phyloP scores from a whole-genome alignment of 1,140 invertebrate genomes.

The Drosophila kanapiae region DNA sequence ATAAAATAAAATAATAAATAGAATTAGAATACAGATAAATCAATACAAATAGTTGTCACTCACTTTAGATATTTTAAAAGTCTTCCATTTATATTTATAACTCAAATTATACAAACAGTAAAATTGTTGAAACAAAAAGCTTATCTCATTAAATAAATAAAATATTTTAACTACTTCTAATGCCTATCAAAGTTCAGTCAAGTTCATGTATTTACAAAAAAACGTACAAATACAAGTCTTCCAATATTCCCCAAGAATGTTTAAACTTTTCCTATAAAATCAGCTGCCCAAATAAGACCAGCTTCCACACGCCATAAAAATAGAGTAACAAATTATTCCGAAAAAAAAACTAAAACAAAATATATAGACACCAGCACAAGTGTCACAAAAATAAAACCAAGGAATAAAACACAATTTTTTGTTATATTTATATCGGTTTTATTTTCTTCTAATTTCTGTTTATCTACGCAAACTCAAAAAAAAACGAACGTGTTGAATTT shows the following conservation, averaged over 20 bases:
- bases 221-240: neutral
- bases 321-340: conserved; percentile 8
- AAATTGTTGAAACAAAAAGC: no score
- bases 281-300: conserved; percentile 47
- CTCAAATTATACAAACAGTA: no score
- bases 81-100: no score
- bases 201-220: conserved; percentile 12
- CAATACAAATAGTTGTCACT: no score
- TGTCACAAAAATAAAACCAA: conserved; percentile 25
- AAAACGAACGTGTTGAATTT: conserved; percentile 61
- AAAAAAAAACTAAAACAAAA: conserved; percentile 17
- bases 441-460: conserved; percentile 56
- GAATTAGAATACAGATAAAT: no score
- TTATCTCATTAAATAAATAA: no score
- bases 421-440: conserved; percentile 51
- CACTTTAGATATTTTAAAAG: neutral
- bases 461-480: conserved; percentile 44
- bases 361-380: conserved; percentile 31
- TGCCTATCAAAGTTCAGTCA: neutral
- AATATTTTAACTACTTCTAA: neutral
- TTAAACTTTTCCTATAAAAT: neutral
- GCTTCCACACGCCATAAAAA: conserved; percentile 3
- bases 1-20: no score
- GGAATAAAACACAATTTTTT: conserved; percentile 19
- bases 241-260: neutral